A percentile compares a stretch with the other conserved stretches of the same genome.
Conservation (phyloP, 2,113 vertebrate genomes). For the Cynopterus brachyotis region DNA sequence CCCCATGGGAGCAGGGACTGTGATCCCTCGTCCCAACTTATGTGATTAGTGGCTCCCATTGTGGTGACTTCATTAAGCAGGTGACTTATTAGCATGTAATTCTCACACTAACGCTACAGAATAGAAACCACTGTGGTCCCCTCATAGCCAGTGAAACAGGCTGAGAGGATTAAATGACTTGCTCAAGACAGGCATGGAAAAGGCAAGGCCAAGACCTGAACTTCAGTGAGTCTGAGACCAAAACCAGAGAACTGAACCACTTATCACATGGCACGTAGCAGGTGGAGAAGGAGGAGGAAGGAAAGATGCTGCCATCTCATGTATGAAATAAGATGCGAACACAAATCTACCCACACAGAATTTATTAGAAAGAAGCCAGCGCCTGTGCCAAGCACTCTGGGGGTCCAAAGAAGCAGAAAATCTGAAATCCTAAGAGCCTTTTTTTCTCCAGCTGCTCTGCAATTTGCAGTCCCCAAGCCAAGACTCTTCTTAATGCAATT, state of each 20-base stretch:
- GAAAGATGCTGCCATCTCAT: neutral
- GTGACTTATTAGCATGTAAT: neutral
- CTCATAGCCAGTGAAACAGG: neutral
- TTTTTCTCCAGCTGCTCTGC: neutral
- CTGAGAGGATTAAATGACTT: neutral
- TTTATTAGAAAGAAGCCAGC: neutral
- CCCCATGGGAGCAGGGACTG: neutral
- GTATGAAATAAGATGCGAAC: neutral
- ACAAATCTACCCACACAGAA: accelerated
- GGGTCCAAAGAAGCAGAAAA: neutral
- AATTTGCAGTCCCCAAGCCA: neutral
- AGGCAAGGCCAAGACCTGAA: neutral
- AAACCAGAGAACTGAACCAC: neutral
- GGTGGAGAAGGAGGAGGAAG: neutral
- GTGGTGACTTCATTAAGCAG: neutral
- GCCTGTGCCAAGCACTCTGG: neutral
- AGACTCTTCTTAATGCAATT: conserved; percentile 66
- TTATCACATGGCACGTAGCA: accelerated
- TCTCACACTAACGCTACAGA: neutral
- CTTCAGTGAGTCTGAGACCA: neutral
- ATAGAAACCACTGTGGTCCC: accelerated
- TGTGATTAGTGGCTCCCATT: too few relatives aligned
- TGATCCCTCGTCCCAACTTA: neutral
- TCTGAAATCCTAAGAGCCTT: neutral
- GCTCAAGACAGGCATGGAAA: neutral